These are phyloP conservation scores for Cephalopachus bancanus DNA, from an alignment of 2,797 vertebrate species.

Conservation along the genomic window DNA sequence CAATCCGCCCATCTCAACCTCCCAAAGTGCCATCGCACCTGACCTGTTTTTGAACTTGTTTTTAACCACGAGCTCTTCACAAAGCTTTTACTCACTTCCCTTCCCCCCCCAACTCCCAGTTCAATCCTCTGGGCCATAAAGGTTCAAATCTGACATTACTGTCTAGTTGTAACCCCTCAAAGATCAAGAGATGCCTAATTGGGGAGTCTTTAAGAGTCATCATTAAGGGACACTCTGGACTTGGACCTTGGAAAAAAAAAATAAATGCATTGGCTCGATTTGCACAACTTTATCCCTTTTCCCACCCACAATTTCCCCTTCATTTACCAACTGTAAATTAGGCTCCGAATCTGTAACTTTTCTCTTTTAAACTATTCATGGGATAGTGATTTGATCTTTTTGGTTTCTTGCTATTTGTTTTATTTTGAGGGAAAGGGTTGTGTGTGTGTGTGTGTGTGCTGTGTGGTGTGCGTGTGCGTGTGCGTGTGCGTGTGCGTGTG, in stretches of 20 bases:
- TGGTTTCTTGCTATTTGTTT: constrained; percentile 68
- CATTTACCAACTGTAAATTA: constrained; percentile 92
- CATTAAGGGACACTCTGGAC: constrained; percentile 84
- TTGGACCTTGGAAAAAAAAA: constrained; percentile 82
- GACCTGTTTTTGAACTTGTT: constrained; percentile 74
- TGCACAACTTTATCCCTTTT: constrained; percentile 71
- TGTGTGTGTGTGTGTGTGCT: constrained; percentile 7
- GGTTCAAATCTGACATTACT: constrained; percentile 85
- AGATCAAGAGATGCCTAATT: constrained; percentile 82
- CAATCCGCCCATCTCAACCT: no score
- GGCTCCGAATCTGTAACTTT: constrained; percentile 56
- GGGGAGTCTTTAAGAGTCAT: constrained; percentile 80
- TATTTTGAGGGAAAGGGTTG: neutral
- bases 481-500: neutral
- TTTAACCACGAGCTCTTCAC: constrained; percentile 77
- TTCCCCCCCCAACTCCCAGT: constrained; percentile 2
- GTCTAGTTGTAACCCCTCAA: constrained; percentile 78
- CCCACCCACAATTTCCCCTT: constrained; percentile 71
- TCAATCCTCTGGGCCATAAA: constrained; percentile 79
- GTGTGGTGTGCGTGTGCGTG: neutral
- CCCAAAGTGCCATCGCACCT: no score
- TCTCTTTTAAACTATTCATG: constrained; percentile 76
- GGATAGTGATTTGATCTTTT: constrained; percentile 66
- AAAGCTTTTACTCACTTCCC: constrained; percentile 72
- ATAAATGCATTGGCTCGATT: constrained; percentile 73